phyloP scores from a whole-genome alignment of 2,888 invertebrate species.

The Megaustenia siamemsis region DNA sequence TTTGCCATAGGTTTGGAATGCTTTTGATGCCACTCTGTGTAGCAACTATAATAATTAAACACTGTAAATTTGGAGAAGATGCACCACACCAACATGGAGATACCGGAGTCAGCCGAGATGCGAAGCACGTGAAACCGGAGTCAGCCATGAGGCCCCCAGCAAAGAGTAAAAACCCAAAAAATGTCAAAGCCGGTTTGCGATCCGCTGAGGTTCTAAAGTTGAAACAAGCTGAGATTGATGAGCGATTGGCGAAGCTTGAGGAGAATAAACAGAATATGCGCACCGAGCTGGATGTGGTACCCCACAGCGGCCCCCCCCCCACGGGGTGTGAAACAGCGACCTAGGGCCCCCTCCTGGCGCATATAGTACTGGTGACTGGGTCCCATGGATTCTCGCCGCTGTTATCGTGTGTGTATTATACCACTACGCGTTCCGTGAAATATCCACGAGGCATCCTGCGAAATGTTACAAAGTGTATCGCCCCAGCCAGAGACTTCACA shows the following conservation, averaged over 20 bases:
- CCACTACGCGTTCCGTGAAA: too few relatives aligned
- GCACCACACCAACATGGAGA: background rate
- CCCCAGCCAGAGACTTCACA: too few relatives aligned
- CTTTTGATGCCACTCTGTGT: background rate
- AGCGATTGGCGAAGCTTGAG: background rate
- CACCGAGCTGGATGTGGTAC: background rate
- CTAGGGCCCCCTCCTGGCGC: background rate
- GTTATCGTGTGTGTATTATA: too few relatives aligned
- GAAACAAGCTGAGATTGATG: background rate
- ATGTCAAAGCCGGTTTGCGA: background rate
- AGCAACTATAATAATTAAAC: background rate
- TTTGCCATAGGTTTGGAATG: slow-evolving; percentile 8
- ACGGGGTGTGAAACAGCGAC: background rate
- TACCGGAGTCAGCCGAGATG: background rate
- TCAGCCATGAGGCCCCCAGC: background rate
- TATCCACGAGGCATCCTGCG: too few relatives aligned
- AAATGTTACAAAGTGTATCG: too few relatives aligned
- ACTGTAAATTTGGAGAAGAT: background rate
- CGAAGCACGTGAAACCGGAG: too few relatives aligned
- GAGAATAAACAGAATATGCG: background rate
- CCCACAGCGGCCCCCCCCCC: background rate
- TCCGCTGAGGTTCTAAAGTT: background rate
- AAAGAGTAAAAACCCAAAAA: background rate
- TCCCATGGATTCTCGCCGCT: background rate
- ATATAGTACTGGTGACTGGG: background rate